These are phyloP conservation scores for Parazoanthus atlanticus DNA, from an alignment of 92 coral and sea anemone genomes.

Conservation along the genomic window DNA sequence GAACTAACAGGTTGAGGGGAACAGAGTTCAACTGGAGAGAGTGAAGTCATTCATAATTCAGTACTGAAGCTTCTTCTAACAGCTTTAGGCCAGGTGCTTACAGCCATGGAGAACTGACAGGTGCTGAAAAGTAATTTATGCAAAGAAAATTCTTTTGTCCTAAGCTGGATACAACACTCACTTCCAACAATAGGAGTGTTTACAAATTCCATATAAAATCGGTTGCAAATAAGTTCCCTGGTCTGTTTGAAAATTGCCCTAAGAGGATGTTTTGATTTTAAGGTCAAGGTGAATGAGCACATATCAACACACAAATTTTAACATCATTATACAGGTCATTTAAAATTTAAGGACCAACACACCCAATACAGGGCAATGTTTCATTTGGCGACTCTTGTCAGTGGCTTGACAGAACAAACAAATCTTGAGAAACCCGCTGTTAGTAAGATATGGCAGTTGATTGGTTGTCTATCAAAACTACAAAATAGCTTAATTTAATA, in stretches of 20 bases:
- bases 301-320: background rate
- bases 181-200: background rate
- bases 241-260: slow-evolving; percentile 1
- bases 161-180: background rate
- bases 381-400: background rate
- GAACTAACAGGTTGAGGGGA: slow-evolving; percentile 16
- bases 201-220: slow-evolving; percentile 1
- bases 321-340: slow-evolving; percentile 2
- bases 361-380: slow-evolving; percentile 19
- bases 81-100: slow-evolving; percentile 46
- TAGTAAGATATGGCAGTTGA: background rate
- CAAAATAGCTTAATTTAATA: background rate
- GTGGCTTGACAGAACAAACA: slow-evolving; percentile 38
- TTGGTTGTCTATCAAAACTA: slow-evolving; percentile 1
- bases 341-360: slow-evolving; percentile 11
- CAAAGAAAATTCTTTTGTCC: slow-evolving; percentile 20
- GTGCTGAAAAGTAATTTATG: slow-evolving; percentile 40
- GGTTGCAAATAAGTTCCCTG: background rate
- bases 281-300: slow-evolving; percentile 30
- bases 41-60: slow-evolving; percentile 46
- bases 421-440: slow-evolving; percentile 29
- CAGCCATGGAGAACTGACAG: slow-evolving; percentile 11
- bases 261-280: slow-evolving; percentile 16
- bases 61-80: slow-evolving; percentile 39
- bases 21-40: slow-evolving; percentile 37